Conservation (phyloP, 2,888 invertebrate species). For the Metopia argyrocephala region DNA sequence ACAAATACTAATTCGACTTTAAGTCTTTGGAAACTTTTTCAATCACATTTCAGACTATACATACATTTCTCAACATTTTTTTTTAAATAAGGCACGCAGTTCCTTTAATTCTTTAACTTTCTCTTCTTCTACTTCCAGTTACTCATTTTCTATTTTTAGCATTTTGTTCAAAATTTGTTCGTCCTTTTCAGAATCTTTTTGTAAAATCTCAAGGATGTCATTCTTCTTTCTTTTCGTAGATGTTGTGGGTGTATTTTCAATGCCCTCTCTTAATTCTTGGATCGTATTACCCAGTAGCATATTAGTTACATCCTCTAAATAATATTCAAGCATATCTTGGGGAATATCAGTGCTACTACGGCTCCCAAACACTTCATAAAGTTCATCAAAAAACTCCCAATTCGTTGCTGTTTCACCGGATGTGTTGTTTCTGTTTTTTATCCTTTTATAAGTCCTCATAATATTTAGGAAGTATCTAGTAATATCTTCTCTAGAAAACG, state of each 20-base stretch:
- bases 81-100: slow-evolving; percentile 4
- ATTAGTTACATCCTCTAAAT: slow-evolving; percentile 23
- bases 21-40: too few species aligned
- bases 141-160: too few species aligned
- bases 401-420: slow-evolving; percentile 39
- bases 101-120: slow-evolving; percentile 36
- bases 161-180: slow-evolving; percentile 18
- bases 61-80: too few species aligned
- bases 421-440: slow-evolving; percentile 33
- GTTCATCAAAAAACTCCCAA: slow-evolving; percentile 37
- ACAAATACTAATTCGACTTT: slow-evolving; percentile 2
- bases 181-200: slow-evolving; percentile 19
- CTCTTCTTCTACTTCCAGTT: slow-evolving; percentile 40
- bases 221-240: slow-evolving; percentile 16
- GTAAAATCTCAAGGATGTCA: slow-evolving; percentile 29
- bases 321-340: slow-evolving; percentile 13
- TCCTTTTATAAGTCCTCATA: slow-evolving; percentile 32
- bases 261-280: too few species aligned
- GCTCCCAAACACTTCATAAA: slow-evolving; percentile 27
- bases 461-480: slow-evolving; percentile 4
- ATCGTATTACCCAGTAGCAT: slow-evolving; percentile 1
- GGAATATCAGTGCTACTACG: slow-evolving; percentile 17
- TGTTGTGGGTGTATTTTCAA: slow-evolving; percentile 2
- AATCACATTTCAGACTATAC: too few species aligned
- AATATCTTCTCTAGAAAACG: too few species aligned